A percentile compares a stretch with the other conserved stretches of the same genome.
Evolutionary conservation across 2,888 invertebrate species (phyloP).

Genomic region (Hirtodrosophila duncani): DNA sequence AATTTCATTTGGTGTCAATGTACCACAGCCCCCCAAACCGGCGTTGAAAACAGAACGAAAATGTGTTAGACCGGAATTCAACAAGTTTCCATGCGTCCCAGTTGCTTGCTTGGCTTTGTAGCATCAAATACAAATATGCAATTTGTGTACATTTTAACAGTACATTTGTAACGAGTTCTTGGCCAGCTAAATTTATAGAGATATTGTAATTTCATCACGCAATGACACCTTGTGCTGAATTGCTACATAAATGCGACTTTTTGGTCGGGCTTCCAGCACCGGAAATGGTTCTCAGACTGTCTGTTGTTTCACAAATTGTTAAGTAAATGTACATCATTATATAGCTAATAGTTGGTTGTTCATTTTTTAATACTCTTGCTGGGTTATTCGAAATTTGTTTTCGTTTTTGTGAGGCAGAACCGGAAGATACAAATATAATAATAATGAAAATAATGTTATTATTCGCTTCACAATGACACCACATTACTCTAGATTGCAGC

Average conservation of each 20-base stretch:
- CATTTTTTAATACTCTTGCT: too few species aligned
- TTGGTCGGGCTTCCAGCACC: too few species aligned
- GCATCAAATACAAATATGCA: constrained; percentile 34
- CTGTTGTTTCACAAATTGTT: constrained; percentile 35
- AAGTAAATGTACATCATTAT: constrained; percentile 29
- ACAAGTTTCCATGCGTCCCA: constrained; percentile 50
- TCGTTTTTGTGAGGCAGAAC: too few species aligned
- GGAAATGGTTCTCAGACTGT: too few species aligned
- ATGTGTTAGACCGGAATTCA: constrained; percentile 31
- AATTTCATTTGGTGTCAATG: constrained; percentile 15
- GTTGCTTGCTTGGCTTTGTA: constrained; percentile 13
- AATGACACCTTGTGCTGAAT: constrained; percentile 25
- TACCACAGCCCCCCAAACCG: too few species aligned
- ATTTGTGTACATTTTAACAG: constrained; percentile 57
- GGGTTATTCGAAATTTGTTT: too few species aligned
- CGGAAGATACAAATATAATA: too few species aligned
- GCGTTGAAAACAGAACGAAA: not conserved
- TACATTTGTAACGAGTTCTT: constrained; percentile 60
- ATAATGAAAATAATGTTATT: too few species aligned
- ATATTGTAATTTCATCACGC: constrained; percentile 13
- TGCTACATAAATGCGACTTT: constrained; percentile 20
- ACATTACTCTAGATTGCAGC: too few species aligned
- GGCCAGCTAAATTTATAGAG: not conserved
- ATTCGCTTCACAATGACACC: too few species aligned
- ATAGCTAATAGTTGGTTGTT: too few species aligned